Evolutionary conservation across 2,888 invertebrate genomes (phyloP).

Genomic region (Margaritifera margaritifera): DNA sequence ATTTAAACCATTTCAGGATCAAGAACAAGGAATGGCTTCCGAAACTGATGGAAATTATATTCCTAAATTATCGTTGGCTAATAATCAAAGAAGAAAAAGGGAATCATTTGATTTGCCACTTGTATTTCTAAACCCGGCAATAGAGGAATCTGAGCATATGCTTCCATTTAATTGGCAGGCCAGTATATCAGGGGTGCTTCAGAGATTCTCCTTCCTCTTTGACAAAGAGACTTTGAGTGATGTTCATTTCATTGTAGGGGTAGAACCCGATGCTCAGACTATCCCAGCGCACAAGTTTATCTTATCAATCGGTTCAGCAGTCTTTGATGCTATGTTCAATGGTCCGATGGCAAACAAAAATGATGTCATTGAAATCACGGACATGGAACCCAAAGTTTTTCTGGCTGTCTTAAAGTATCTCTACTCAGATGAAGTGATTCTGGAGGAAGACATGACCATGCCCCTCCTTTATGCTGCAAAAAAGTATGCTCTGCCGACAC

Average conservation of each 20-base stretch:
- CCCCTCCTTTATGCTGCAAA: slow-evolving; percentile 89
- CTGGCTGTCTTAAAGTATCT: slow-evolving; percentile 80
- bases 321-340: slow-evolving; percentile 91
- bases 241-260: slow-evolving; percentile 86
- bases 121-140: too few relatives aligned
- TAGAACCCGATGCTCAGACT: slow-evolving; percentile 77
- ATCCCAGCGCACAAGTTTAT: slow-evolving; percentile 84
- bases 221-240: slow-evolving; percentile 82
- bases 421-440: slow-evolving; percentile 87
- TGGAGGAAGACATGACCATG: slow-evolving; percentile 90
- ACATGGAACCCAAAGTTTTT: slow-evolving; percentile 88
- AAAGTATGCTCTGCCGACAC: slow-evolving; percentile 88
- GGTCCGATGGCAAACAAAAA: slow-evolving; percentile 74
- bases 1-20: too few relatives aligned
- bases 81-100: too few relatives aligned
- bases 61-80: too few relatives aligned
- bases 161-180: slow-evolving; percentile 77
- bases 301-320: slow-evolving; percentile 86
- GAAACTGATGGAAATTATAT: too few relatives aligned
- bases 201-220: slow-evolving; percentile 82
- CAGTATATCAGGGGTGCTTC: slow-evolving; percentile 83
- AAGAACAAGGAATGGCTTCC: too few relatives aligned
- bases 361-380: slow-evolving; percentile 83
- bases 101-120: too few relatives aligned
- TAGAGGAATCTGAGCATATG: too few relatives aligned